Percentiles rank a stretch among this genome's conserved stretches.
Conservation (phyloP, 2,888 invertebrate genomes). For the Heliothis peltigera region DNA sequence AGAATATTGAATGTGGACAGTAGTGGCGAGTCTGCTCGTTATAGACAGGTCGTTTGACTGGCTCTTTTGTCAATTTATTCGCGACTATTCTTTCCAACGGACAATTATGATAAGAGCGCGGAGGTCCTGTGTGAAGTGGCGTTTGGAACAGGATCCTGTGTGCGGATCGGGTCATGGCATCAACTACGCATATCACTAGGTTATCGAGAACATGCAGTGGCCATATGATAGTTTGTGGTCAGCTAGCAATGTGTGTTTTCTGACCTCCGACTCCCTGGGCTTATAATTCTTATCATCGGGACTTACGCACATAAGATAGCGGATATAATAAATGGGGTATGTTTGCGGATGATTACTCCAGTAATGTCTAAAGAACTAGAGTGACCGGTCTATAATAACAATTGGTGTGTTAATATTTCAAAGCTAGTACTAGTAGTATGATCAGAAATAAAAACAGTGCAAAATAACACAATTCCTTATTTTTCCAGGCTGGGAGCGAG, state of each 20-base stretch:
- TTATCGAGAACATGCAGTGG: conserved; percentile 83
- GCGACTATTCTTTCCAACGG: conserved; percentile 32
- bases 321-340: conserved; percentile 86
- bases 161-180: conserved; percentile 76
- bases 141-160: conserved; percentile 66
- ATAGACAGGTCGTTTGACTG: conserved; percentile 37
- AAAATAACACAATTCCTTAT: conserved; percentile 51
- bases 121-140: conserved; percentile 62
- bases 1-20: conserved; percentile 68
- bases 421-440: conserved; percentile 14
- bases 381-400: conserved; percentile 69
- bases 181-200: conserved; percentile 72
- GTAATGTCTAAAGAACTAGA: conserved; percentile 77
- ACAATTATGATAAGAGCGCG: conserved; percentile 44
- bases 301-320: conserved; percentile 86
- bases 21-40: conserved; percentile 63
- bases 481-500: conserved; percentile 84
- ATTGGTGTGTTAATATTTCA: conserved; percentile 60
- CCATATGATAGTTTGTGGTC: conserved; percentile 79
- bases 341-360: conserved; percentile 82
- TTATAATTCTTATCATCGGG: conserved; percentile 79
- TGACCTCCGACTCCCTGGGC: conserved; percentile 79
- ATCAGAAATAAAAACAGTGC: conserved; percentile 23
- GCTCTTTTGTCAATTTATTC: conserved; percentile 42
- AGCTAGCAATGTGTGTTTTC: conserved; percentile 81